phyloP scores from a whole-genome alignment of 2,888 invertebrate genomes.

The Mesoligia furuncula region DNA sequence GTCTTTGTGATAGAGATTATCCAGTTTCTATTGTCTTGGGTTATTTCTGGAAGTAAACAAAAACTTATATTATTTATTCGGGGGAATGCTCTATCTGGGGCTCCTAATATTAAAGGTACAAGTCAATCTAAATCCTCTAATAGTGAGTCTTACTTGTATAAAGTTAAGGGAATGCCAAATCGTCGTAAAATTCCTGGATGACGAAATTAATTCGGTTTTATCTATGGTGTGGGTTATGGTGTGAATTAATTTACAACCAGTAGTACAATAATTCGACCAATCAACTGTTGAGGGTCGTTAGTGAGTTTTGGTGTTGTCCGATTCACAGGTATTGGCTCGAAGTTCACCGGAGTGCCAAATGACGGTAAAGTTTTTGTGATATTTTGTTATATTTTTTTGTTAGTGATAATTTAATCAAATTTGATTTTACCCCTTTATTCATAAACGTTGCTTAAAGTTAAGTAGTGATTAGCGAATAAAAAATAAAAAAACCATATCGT shows the following conservation, averaged over 20 bases:
- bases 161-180: not conserved
- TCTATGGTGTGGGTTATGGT: not conserved
- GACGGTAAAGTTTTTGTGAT: not conserved
- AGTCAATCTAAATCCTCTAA: too few relatives aligned
- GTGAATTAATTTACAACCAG: not conserved
- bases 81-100: too few relatives aligned
- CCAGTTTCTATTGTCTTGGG: slow-evolving; percentile 18
- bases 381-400: too few relatives aligned
- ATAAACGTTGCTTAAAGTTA: too few relatives aligned
- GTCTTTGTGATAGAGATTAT: slow-evolving; percentile 36
- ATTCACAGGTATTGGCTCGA: not conserved
- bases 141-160: not conserved
- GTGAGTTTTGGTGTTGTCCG: too few relatives aligned
- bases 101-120: too few relatives aligned
- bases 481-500: too few relatives aligned
- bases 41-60: not conserved
- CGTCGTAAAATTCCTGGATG: too few relatives aligned
- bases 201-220: not conserved
- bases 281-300: not conserved
- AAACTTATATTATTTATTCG: too few relatives aligned
- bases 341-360: too few relatives aligned
- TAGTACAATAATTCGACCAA: not conserved
- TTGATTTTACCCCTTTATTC: too few relatives aligned
- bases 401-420: not conserved
- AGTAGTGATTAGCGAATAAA: too few relatives aligned